phyloP scores from a whole-genome alignment of 2,888 invertebrate genomes.

The Willowsia nigromaculata region DNA sequence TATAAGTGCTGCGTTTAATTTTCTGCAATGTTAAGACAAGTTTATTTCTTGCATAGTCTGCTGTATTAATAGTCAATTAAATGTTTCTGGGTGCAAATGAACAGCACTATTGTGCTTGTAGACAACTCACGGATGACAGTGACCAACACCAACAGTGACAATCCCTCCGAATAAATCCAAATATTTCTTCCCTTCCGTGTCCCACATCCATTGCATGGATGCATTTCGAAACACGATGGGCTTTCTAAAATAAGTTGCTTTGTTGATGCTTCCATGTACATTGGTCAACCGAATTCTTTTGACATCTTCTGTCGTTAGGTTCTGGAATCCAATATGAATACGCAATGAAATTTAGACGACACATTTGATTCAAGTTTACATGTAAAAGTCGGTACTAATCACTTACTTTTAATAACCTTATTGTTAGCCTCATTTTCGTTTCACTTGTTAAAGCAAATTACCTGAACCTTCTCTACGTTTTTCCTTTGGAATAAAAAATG shows the following conservation, averaged over 20 bases:
- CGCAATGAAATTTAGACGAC: not conserved
- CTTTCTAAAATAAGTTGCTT: constrained; percentile 88
- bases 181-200: constrained; percentile 91
- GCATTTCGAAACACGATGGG: constrained; percentile 93
- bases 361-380: not conserved
- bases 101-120: not conserved
- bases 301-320: constrained; percentile 80
- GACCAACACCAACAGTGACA: constrained; percentile 97
- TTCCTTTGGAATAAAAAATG: no score
- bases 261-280: constrained; percentile 86
- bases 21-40: constrained; percentile 84
- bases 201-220: constrained; percentile 95
- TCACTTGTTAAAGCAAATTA: no score
- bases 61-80: no score
- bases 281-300: constrained; percentile 83
- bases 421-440: no score
- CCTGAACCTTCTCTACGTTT: no score
- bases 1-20: constrained; percentile 88
- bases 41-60: no score
- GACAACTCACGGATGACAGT: constrained; percentile 95
- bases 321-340: not conserved
- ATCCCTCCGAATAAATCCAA: constrained; percentile 98
- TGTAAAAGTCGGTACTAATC: no score
- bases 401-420: no score
- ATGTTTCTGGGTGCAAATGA: not conserved